Base-by-base conservation (phyloP, 2,797 vertebrate genomes). In the Typhlichthys eigenmanni region DNA sequence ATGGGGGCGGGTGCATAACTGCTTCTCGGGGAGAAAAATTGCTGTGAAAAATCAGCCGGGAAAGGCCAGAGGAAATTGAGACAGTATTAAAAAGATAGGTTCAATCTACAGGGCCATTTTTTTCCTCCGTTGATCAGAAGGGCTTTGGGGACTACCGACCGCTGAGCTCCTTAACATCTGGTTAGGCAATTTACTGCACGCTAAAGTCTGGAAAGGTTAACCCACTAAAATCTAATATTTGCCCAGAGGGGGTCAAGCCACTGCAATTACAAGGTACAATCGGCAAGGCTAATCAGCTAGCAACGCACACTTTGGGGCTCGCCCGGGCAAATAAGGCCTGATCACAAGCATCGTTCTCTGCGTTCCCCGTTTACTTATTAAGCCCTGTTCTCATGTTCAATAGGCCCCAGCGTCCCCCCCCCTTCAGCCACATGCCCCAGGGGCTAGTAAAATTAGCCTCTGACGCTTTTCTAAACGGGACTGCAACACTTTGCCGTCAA, bases 201-300 rank as follows among this genome's bases (percentile, higher is more conserved):
- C 85, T 72, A 87, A 87, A 75, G 85, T 84, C 86, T 85, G 86
- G 85, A 90, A 92, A 93, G 92, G 92, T 93, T 93, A 93, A 93
- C 92, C 84, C 90, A 90, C 90, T 92, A 90, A 91, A 92, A 92
- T 91, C 87, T 91, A 91, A 91, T 92, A 92, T 92, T 92, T 92
- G 92, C 92, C 92, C 88, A 66, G 89, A 92, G 92, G 92, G 92
- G 91, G 90, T 93, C 89, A 91, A 85, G 85, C 75, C 87, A 85
- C 83, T 53, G 85, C 91, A 94, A 94, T 94, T 93, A 93, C 91
- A 86, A 92, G 90, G 85, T 91, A 90, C 88, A 91, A 88, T 92
- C 87, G 87, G 86, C 87, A 72, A 78, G 85, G 87, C 91, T 93
- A 93, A 93, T 93, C 91, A 93, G 91, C 88, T 91, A 82, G 84